Percentiles rank a stretch among this genome's conserved stretches.
Conservation (phyloP, 2,797 vertebrate species). For the Hippoglossus hippoglossus region DNA sequence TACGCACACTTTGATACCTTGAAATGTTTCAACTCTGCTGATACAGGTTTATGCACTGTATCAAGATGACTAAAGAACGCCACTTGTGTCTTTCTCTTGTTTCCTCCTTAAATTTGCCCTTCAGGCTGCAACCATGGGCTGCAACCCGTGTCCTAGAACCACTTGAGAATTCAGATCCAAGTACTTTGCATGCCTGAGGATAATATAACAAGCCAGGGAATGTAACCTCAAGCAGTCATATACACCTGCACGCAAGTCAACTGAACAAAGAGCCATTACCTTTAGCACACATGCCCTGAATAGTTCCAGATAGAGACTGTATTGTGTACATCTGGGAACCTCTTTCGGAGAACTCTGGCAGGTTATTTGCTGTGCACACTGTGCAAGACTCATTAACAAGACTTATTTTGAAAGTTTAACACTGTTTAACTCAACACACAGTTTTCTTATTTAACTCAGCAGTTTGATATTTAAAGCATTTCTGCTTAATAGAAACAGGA, state of each 20-base stretch:
- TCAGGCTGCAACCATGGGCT: not conserved
- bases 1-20: not conserved
- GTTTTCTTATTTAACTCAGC: not conserved
- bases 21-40: conserved; percentile 15
- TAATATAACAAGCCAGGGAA: conserved; percentile 35
- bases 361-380: not conserved
- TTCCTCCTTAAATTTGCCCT: conserved; percentile 1
- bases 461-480: conserved; percentile 13
- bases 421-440: not conserved
- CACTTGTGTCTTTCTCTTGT: conserved; percentile 1
- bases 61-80: conserved; percentile 15
- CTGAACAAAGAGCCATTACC: conserved; percentile 46
- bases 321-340: no score
- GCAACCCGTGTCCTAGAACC: conserved; percentile 1
- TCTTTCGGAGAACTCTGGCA: no score
- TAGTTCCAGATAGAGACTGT: not conserved
- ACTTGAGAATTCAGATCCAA: conserved; percentile 14
- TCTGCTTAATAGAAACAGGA: not conserved
- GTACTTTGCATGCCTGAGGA: conserved; percentile 22
- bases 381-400: not conserved
- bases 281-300: conserved; percentile 34
- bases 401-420: conserved; percentile 1
- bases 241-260: conserved; percentile 16
- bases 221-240: conserved; percentile 34
- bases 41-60: not conserved